phyloP scores from a whole-genome alignment of 2,888 invertebrate species.

The Choristoneura rosaceana region DNA sequence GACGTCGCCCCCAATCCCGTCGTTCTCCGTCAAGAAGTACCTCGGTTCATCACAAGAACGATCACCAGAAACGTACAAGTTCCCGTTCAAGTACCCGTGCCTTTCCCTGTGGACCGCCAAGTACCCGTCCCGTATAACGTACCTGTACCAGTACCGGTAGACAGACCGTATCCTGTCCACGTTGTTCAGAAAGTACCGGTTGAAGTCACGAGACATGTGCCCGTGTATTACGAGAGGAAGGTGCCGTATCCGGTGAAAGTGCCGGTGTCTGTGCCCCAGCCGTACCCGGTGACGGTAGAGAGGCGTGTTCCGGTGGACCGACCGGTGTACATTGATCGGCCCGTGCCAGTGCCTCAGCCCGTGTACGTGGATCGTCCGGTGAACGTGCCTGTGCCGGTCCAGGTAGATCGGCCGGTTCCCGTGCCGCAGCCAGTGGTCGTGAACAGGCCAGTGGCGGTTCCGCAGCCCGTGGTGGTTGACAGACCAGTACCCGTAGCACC shows the following conservation, averaged over 20 bases:
- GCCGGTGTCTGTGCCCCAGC: slow-evolving; percentile 83
- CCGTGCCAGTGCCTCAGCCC: slow-evolving; percentile 79
- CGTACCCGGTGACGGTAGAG: slow-evolving; percentile 86
- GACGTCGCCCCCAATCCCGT: slow-evolving; percentile 77
- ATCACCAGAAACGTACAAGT: slow-evolving; percentile 77
- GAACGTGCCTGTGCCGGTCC: slow-evolving; percentile 86
- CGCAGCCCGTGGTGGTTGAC: slow-evolving; percentile 69
- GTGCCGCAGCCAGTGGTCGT: slow-evolving; percentile 61
- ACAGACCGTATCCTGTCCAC: slow-evolving; percentile 81
- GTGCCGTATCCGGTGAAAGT: slow-evolving; percentile 83
- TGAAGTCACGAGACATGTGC: slow-evolving; percentile 78
- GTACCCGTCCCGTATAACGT: slow-evolving; percentile 82
- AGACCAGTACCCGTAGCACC: slow-evolving; percentile 60
- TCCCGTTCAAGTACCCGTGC: slow-evolving; percentile 62
- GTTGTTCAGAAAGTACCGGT: slow-evolving; percentile 83
- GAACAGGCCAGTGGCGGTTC: slow-evolving; percentile 66
- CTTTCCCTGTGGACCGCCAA: slow-evolving; percentile 67
- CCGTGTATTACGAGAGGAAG: slow-evolving; percentile 78
- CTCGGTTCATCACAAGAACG: slow-evolving; percentile 76
- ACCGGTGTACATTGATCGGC: slow-evolving; percentile 86
- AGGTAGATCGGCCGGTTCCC: slow-evolving; percentile 82
- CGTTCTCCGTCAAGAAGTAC: slow-evolving; percentile 76
- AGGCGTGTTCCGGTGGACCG: slow-evolving; percentile 85
- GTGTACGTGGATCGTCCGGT: slow-evolving; percentile 85
- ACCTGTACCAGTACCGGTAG: slow-evolving; percentile 82